phyloP scores from a whole-genome alignment of 2,797 vertebrate genomes.

The Caiman crocodilus region DNA sequence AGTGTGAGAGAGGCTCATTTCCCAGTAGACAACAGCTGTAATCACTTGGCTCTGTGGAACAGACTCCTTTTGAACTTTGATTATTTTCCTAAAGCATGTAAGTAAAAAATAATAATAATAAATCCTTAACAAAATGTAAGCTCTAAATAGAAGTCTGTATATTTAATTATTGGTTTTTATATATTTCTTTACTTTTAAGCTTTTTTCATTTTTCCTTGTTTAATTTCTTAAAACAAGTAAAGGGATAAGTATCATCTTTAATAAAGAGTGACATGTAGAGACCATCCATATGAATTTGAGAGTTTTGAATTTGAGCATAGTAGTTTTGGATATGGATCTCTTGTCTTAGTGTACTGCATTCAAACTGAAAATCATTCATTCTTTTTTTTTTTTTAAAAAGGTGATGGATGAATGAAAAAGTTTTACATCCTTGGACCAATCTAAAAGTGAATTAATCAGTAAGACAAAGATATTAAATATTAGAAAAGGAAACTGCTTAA shows the following conservation, averaged over 20 bases:
- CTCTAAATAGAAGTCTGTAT: neutral
- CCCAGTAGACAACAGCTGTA: slow-evolving; percentile 38
- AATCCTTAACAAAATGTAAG: neutral
- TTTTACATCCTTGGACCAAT: neutral
- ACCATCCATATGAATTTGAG: neutral
- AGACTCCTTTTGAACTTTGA: slow-evolving; percentile 60
- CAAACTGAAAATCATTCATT: neutral
- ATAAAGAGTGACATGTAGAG: neutral
- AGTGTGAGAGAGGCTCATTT: slow-evolving; percentile 50
- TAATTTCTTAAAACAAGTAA: neutral
- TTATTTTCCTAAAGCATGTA: slow-evolving; percentile 67
- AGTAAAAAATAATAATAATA: slow-evolving; percentile 70
- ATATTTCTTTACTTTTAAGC: neutral
- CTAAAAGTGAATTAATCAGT: neutral
- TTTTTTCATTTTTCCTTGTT: slow-evolving; percentile 35
- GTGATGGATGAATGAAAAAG: neutral
- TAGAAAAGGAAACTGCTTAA: neutral
- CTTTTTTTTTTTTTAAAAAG: neutral
- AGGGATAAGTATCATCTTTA: neutral
- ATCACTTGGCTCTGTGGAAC: slow-evolving; percentile 50
- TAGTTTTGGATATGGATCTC: slow-evolving; percentile 5
- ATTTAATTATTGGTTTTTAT: slow-evolving; percentile 27
- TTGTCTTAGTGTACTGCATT: neutral
- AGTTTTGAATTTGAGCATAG: neutral
- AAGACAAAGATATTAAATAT: neutral